Evolutionary conservation across 2,888 invertebrate genomes (phyloP), one percentile per base, ranked within the genome.

Genomic region (Antheraea yamamai): DNA sequence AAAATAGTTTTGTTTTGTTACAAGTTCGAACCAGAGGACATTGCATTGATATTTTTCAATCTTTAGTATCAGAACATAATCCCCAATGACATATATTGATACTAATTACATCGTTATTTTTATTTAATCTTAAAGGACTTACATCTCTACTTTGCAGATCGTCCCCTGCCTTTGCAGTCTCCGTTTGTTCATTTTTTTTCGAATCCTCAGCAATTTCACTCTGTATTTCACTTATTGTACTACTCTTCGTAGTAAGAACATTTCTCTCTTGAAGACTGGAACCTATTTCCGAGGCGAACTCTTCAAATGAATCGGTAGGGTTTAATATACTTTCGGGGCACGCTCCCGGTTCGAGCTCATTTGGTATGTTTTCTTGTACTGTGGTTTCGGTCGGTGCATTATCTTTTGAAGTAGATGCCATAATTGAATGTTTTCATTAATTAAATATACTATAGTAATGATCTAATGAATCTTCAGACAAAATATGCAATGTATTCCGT

Each of bases 271-370:
- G 95, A 73, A 96, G 95, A 84, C 96, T 96, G 16, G 96, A 95
- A 83, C 95, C 96, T 95, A 97, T 96, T 85, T 96, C 96, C 16
- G 93, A 92, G 70, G 96, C 96, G 82, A 97, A 96, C 81, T 97
- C 96, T 80, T 97, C 97, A 82, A 96, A 96, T 30, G 96, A 96
- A 88, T 97, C 97, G 12, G 96, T 96, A 1, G 97, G 96, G 74
- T 97, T 96, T 66, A 97, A 91, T 88, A 97, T 96, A 82, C 96
- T 96, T 86, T 97, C 97, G 6, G 87, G 84, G 79, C 94, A 95
- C 52, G 94, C 94, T 7, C 95, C 95, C 14, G 95, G 95, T 81
- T 93, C 94, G 35, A 94, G 79, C 52, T 91, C 91, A 78, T 87
- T 87, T 18, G 89, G 79, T 16, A 85, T 85, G 76, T 84, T 87